A percentile compares a stretch with the other conserved stretches of the same genome.
Conservation (phyloP, 2,797 vertebrate species). For the Chrysocyon brachyurus region DNA sequence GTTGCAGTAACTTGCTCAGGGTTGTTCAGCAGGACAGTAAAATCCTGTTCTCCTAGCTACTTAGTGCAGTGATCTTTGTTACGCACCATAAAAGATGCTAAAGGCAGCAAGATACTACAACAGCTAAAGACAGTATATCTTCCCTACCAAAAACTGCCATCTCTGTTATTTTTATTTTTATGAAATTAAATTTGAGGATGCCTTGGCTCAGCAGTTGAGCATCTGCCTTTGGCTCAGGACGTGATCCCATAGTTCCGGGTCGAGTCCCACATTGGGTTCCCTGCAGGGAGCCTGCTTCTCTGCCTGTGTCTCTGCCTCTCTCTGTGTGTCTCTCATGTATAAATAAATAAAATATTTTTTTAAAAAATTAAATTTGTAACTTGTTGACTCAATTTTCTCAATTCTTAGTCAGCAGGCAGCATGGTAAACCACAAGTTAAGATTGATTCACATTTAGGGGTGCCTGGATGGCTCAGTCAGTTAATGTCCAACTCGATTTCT, state of each 20-base stretch:
- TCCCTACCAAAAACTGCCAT: neutral
- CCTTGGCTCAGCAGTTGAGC: too few relatives aligned
- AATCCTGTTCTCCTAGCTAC: neutral
- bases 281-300: too few relatives aligned
- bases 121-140: neutral
- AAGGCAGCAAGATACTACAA: neutral
- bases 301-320: too few relatives aligned
- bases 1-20: neutral
- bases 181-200: neutral
- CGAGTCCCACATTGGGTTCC: too few relatives aligned
- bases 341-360: too few relatives aligned
- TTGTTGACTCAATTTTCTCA: neutral
- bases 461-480: neutral
- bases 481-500: neutral
- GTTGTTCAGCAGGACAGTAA: neutral
- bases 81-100: neutral
- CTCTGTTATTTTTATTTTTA: neutral
- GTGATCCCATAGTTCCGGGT: too few relatives aligned
- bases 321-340: too few relatives aligned
- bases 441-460: neutral
- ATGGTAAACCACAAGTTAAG: neutral
- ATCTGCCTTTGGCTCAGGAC: too few relatives aligned
- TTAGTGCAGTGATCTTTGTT: neutral
- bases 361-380: neutral
- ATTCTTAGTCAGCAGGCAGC: neutral